These are phyloP conservation scores for Echiichthys vipera DNA, from an alignment of 2,797 vertebrate species.

Conservation along the genomic window DNA sequence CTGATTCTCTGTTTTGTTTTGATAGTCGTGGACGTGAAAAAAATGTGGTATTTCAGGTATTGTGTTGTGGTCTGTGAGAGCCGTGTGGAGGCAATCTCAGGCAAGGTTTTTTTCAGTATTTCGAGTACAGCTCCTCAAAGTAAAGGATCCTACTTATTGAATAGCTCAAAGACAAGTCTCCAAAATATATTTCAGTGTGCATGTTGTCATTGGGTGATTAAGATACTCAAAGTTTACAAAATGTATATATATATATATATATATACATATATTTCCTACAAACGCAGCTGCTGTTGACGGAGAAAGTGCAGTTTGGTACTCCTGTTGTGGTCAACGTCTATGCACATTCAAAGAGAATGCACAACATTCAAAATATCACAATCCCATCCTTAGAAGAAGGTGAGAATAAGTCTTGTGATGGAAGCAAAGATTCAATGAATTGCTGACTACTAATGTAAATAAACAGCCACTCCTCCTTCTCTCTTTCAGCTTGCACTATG, in stretches of 20 bases:
- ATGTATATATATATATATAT: not conserved
- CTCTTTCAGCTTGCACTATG: slow-evolving; percentile 62
- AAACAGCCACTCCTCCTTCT: not conserved
- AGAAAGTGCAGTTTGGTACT: slow-evolving; percentile 59
- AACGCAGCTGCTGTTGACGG: slow-evolving; percentile 73
- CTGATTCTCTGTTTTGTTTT: too few species aligned
- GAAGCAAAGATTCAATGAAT: not conserved
- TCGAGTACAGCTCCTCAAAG: too few species aligned
- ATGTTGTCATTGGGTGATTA: not conserved
- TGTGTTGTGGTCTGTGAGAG: too few species aligned
- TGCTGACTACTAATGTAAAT: not conserved
- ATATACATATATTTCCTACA: slow-evolving; percentile 18
- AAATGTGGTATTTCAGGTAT: too few species aligned
- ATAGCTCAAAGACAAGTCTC: not conserved
- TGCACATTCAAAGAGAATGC: not conserved
- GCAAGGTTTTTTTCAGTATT: too few species aligned
- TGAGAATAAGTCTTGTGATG: slow-evolving; percentile 32
- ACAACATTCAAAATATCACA: slow-evolving; percentile 34
- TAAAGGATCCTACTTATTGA: not conserved
- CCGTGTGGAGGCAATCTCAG: too few species aligned
- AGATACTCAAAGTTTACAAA: not conserved
- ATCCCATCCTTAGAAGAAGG: slow-evolving; percentile 69
- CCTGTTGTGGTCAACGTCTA: slow-evolving; percentile 53
- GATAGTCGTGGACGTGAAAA: too few species aligned
- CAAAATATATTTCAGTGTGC: not conserved